Evolutionary conservation across 2,113 vertebrate genomes (phyloP).

Genomic region (Poicephalus meyeri): DNA sequence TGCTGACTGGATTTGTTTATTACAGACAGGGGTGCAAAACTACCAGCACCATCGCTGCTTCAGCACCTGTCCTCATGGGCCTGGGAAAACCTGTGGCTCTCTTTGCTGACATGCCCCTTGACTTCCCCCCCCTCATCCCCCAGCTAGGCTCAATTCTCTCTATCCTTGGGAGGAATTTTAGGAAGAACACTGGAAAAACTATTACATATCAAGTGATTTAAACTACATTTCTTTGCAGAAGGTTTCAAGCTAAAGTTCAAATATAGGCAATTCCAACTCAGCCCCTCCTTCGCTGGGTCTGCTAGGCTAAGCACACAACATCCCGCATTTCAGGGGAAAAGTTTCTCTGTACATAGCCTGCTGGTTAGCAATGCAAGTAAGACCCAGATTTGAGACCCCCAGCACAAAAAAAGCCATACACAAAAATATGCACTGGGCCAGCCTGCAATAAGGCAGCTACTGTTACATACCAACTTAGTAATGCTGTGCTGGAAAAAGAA

Average conservation of each 20-base stretch:
- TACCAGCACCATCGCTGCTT: neutral
- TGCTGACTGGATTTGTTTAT: neutral
- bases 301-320: neutral
- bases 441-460: neutral
- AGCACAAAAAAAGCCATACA: neutral
- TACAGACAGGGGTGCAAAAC: neutral
- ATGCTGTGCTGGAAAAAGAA: neutral
- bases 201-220: neutral
- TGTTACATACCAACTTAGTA: neutral
- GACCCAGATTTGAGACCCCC: neutral
- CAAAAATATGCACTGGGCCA: neutral
- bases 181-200: neutral
- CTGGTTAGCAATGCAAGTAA: fast-evolving
- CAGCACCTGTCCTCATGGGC: neutral
- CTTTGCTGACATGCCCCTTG: neutral
- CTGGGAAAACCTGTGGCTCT: neutral
- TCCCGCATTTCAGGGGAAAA: neutral
- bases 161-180: neutral
- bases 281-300: fast-evolving
- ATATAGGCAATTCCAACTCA: neutral
- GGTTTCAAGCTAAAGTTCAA: neutral
- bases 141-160: neutral
- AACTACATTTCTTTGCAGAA: neutral
- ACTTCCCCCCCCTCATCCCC: neutral
- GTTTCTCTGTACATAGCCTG: neutral